Percentiles rank a stretch among this genome's conserved stretches.
Conservation (phyloP, 2,888 invertebrate genomes). For the Nomada fucata region DNA sequence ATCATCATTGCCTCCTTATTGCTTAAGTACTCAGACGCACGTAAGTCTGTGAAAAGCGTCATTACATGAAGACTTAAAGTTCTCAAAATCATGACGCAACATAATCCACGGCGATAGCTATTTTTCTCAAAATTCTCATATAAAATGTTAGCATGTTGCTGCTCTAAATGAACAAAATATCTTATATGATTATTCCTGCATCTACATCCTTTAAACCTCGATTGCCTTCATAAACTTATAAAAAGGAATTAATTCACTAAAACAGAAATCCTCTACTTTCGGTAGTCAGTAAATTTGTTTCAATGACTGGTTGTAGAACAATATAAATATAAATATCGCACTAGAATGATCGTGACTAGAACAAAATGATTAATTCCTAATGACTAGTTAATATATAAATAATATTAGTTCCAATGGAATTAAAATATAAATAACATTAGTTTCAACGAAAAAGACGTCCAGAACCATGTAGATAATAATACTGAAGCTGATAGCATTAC, state of each 20-base stretch:
- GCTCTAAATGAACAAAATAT: constrained; percentile 63
- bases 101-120: constrained; percentile 36
- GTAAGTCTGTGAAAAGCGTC: constrained; percentile 42
- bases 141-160: constrained; percentile 38
- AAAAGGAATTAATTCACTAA: constrained; percentile 18
- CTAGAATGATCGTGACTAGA: background rate
- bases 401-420: background rate
- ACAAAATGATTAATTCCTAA: constrained; percentile 27
- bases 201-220: constrained; percentile 24
- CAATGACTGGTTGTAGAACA: constrained; percentile 17
- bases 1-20: constrained; percentile 59
- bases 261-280: constrained; percentile 8
- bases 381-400: constrained; percentile 16
- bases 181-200: constrained; percentile 41
- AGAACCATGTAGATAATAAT: constrained; percentile 44
- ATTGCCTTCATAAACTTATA: constrained; percentile 14
- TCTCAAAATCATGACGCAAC: constrained; percentile 34
- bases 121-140: constrained; percentile 35
- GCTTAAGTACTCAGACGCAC: constrained; percentile 58
- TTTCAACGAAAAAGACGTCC: background rate
- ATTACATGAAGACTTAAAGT: constrained; percentile 42
- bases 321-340: constrained; percentile 26
- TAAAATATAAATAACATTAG: constrained; percentile 11
- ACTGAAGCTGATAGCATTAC: constrained; percentile 46
- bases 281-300: background rate